A percentile compares a stretch with the other conserved stretches of the same genome.
These are phyloP conservation scores for Paragorgia papillata DNA, from an alignment of 92 coral and sea anemone species.

Conservation along the genomic window DNA sequence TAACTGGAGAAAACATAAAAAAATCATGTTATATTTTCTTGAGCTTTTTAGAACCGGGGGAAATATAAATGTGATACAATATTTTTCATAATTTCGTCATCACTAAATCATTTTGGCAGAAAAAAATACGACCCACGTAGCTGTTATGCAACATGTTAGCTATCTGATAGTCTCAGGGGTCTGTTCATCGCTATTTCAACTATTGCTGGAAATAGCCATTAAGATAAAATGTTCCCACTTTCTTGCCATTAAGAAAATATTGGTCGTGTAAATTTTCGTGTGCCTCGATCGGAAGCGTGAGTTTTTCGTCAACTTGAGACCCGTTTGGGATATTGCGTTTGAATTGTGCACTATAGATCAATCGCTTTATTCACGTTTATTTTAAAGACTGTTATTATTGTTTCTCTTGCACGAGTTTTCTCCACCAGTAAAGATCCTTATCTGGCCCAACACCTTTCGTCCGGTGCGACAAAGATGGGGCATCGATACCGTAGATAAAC, in stretches of 20 bases:
- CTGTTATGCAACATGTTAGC: background rate
- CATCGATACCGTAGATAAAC: too few species aligned
- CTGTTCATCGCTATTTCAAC: background rate
- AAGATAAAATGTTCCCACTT: constrained; percentile 11
- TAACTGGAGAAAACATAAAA: too few species aligned
- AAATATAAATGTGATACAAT: too few species aligned
- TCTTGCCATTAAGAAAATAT: constrained; percentile 19
- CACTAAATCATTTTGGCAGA: too few species aligned
- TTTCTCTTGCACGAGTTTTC: too few species aligned
- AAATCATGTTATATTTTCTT: too few species aligned
- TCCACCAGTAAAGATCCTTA: too few species aligned
- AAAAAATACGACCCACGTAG: too few species aligned
- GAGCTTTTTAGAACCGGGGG: too few species aligned
- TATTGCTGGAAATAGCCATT: constrained; percentile 4
- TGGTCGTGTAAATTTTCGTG: constrained; percentile 14
- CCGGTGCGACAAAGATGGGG: too few species aligned
- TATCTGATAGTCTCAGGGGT: background rate
- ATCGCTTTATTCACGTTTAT: background rate
- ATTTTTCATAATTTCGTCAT: too few species aligned
- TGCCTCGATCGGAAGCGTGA: background rate
- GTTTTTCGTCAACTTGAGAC: background rate
- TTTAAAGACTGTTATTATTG: background rate
- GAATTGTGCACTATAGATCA: background rate
- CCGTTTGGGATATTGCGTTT: background rate
- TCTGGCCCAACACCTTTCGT: too few species aligned